Evolutionary conservation across 2,113 vertebrate species (phyloP).

Genomic region (Dicrurus megarhynchus): DNA sequence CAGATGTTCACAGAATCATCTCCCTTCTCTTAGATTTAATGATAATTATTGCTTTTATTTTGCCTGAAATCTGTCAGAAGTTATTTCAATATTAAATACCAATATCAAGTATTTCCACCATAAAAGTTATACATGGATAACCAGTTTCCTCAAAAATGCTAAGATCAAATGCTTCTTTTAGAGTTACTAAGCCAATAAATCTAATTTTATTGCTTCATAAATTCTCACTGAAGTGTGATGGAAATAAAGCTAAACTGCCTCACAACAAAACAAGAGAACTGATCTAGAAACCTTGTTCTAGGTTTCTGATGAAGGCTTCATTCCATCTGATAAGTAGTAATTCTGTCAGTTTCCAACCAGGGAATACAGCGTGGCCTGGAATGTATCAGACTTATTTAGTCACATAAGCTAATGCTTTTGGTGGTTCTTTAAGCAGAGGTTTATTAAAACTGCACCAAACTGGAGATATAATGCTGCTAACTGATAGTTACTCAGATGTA

Average conservation of each 20-base stretch:
- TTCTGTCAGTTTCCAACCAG: fast-evolving
- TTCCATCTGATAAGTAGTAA: not conserved
- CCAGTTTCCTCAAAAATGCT: not conserved
- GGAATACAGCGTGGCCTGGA: not conserved
- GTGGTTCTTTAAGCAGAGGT: not conserved
- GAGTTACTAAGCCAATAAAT: not conserved
- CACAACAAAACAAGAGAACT: not conserved
- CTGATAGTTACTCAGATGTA: not conserved
- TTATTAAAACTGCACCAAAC: not conserved
- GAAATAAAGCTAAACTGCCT: not conserved
- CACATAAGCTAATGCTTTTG: not conserved
- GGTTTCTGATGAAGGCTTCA: not conserved
- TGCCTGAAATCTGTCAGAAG: not conserved
- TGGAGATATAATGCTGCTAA: not conserved
- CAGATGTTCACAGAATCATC: not conserved
- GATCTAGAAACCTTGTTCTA: not conserved
- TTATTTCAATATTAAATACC: not conserved
- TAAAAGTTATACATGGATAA: not conserved
- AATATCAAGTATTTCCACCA: not conserved
- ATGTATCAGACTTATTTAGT: not conserved
- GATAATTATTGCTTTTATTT: not conserved
- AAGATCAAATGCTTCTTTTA: not conserved
- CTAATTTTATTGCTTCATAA: not conserved
- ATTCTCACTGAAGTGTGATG: not conserved
- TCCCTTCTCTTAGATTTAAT: not conserved